Conservation (phyloP, 2,888 invertebrate genomes). For the Lepidonotus clava region DNA sequence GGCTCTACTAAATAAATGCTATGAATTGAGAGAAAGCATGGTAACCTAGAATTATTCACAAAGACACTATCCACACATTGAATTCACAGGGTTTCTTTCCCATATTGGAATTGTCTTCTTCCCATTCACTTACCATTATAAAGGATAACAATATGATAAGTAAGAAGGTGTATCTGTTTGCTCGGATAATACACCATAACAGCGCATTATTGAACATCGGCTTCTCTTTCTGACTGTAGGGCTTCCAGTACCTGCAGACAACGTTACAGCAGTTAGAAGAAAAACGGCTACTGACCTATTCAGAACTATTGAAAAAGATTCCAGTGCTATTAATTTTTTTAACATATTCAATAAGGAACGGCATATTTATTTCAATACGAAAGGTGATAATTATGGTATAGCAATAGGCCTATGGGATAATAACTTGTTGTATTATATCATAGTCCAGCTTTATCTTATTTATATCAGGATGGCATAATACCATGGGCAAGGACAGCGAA, state of each 20-base stretch:
- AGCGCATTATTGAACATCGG: neutral
- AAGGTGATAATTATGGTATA: too few relatives aligned
- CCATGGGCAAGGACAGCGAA: neutral
- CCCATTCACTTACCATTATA: neutral
- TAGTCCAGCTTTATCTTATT: too few relatives aligned
- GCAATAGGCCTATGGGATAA: too few relatives aligned
- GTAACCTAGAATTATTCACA: neutral
- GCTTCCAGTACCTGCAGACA: constrained; percentile 12
- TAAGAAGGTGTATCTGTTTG: neutral
- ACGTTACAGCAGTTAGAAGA: neutral
- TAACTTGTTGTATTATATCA: too few relatives aligned
- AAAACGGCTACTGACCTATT: neutral
- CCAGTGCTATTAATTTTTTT: neutral
- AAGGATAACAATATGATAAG: neutral
- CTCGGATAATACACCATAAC: neutral
- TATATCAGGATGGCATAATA: neutral
- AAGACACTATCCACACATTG: neutral
- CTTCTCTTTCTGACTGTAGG: too few relatives aligned
- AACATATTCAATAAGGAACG: neutral
- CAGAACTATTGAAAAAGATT: neutral
- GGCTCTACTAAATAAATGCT: neutral
- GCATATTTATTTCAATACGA: neutral
- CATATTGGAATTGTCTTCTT: neutral
- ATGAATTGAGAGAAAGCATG: neutral
- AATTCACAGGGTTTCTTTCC: neutral